Evolutionary conservation across 2,888 invertebrate genomes (phyloP).

Genomic region (Ecliptopera silaceata): DNA sequence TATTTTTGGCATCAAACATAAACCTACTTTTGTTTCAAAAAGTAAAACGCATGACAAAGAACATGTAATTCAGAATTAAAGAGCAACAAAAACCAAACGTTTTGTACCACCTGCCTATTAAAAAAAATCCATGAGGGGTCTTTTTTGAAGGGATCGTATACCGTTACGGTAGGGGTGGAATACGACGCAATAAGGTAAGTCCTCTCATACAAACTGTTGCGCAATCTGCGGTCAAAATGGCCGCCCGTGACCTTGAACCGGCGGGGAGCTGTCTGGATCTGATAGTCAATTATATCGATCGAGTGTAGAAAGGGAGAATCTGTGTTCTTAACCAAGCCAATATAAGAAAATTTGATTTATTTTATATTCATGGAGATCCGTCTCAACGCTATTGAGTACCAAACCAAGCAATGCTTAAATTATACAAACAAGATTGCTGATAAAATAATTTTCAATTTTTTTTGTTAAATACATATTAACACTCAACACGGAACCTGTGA

Average conservation of each 20-base stretch:
- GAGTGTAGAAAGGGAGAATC: slow-evolving; percentile 9
- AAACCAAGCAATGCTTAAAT: too few relatives aligned
- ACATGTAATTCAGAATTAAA: neutral
- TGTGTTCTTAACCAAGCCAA: neutral
- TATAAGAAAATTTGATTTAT: too few relatives aligned
- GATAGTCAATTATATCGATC: slow-evolving; percentile 40
- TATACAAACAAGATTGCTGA: too few relatives aligned
- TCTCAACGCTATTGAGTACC: neutral
- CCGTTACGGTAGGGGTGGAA: slow-evolving; percentile 18
- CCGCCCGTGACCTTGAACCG: slow-evolving; percentile 59
- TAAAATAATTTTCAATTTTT: too few relatives aligned
- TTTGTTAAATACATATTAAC: too few relatives aligned
- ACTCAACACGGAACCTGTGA: too few relatives aligned
- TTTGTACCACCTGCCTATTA: slow-evolving; percentile 18
- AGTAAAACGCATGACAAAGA: neutral
- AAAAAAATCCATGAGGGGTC: slow-evolving; percentile 4
- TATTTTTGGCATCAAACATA: neutral
- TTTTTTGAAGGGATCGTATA: slow-evolving; percentile 9
- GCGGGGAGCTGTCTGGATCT: slow-evolving; percentile 53
- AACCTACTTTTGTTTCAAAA: neutral
- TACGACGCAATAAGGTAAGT: slow-evolving; percentile 37
- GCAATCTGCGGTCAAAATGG: slow-evolving; percentile 47
- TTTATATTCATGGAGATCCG: neutral
- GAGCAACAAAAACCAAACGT: neutral
- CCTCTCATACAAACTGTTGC: neutral